Conservation (phyloP, 2,797 vertebrate genomes). For the Botia almorhae region DNA sequence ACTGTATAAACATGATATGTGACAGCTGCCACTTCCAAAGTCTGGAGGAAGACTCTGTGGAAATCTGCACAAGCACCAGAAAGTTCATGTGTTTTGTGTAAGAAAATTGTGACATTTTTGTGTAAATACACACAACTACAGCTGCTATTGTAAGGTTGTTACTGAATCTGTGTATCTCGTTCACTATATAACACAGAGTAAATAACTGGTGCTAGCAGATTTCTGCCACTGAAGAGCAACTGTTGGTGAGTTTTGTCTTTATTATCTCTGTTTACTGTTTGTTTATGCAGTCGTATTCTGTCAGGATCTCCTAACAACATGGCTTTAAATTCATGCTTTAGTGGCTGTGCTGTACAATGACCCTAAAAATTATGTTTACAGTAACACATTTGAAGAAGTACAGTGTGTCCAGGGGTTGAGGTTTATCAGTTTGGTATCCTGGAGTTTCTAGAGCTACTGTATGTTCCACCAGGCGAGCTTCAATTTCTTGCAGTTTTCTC, state of each 20-base stretch:
- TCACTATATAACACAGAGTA: background rate
- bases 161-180: background rate
- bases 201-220: background rate
- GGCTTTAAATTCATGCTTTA: background rate
- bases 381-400: background rate
- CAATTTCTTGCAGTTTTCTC: too few species aligned
- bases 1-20: background rate
- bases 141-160: constrained; percentile 3
- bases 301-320: constrained; percentile 13
- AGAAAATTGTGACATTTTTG: background rate
- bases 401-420: background rate
- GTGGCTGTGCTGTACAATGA: background rate
- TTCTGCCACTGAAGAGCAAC: constrained; percentile 6
- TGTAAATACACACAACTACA: background rate
- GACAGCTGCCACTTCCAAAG: background rate
- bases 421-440: too few species aligned
- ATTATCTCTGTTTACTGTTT: background rate
- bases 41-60: background rate
- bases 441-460: too few species aligned
- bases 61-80: background rate
- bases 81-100: background rate
- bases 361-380: background rate
- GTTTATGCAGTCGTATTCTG: constrained; percentile 10
- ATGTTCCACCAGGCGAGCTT: too few species aligned
- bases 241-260: constrained; percentile 13